These are phyloP conservation scores for Bryconaethiops microstoma DNA, from an alignment of 2,797 vertebrate species.

Conservation along the genomic window DNA sequence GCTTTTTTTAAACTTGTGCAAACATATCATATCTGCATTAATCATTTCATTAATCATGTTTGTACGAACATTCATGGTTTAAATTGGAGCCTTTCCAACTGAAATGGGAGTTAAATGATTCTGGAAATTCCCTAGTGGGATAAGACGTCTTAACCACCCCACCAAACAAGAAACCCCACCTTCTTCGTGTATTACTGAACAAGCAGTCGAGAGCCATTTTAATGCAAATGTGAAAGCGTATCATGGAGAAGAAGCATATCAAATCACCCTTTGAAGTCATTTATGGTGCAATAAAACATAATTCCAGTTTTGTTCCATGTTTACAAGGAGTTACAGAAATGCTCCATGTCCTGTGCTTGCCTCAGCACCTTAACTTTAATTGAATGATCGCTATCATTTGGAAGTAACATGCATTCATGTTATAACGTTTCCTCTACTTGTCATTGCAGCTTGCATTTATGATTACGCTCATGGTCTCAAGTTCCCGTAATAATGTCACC, in stretches of 20 bases:
- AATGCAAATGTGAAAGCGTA: constrained; percentile 45
- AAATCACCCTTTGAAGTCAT: constrained; percentile 53
- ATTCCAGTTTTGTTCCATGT: constrained; percentile 31
- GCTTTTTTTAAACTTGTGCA: background rate
- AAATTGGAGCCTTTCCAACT: constrained; percentile 42
- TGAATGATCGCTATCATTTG: constrained; percentile 25
- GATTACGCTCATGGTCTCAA: constrained; percentile 15
- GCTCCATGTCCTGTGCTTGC: background rate
- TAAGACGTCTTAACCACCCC: constrained; percentile 28
- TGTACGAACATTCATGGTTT: constrained; percentile 24
- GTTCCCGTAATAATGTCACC: constrained; percentile 27
- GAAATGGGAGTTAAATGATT: constrained; percentile 28
- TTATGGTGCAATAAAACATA: constrained; percentile 29
- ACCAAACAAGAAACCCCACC: constrained; percentile 5
- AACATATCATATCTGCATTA: constrained; percentile 11
- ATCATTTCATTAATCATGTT: constrained; percentile 50
- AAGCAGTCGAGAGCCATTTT: constrained; percentile 27
- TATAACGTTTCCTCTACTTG: background rate
- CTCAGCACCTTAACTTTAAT: constrained; percentile 12
- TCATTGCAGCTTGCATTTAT: constrained; percentile 31
- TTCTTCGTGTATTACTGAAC: constrained; percentile 6
- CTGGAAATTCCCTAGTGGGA: constrained; percentile 41
- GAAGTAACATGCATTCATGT: background rate
- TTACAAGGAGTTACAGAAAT: constrained; percentile 18
- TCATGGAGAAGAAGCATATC: constrained; percentile 36